phyloP scores from a whole-genome alignment of 2,888 invertebrate genomes.

The Rhingia campestris region DNA sequence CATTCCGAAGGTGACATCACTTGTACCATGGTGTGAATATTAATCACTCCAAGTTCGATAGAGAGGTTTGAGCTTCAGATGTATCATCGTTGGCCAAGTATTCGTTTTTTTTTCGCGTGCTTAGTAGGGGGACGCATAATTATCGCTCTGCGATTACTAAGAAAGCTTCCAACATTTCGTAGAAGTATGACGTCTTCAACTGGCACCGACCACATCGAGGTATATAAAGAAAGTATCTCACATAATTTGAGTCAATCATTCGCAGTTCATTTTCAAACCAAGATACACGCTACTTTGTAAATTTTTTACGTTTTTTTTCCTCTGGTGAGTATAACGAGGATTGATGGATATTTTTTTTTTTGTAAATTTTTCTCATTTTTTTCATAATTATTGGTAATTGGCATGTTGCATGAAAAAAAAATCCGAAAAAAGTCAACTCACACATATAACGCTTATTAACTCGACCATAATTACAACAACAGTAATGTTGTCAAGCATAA shows the following conservation, averaged over 20 bases:
- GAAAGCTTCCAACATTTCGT: slow-evolving; percentile 50
- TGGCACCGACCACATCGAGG: not conserved
- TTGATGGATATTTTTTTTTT: slow-evolving; percentile 10
- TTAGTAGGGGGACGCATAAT: slow-evolving; percentile 20
- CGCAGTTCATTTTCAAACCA: slow-evolving; percentile 39
- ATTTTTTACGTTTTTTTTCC: slow-evolving; percentile 13
- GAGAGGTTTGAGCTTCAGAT: slow-evolving; percentile 19
- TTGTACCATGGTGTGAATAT: slow-evolving; percentile 35
- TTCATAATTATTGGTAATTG: slow-evolving; percentile 44
- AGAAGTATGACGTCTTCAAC: slow-evolving; percentile 4
- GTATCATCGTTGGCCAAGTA: slow-evolving; percentile 35
- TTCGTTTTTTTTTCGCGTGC: not conserved
- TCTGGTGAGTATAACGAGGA: slow-evolving; percentile 49
- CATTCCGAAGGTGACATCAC: slow-evolving; percentile 68
- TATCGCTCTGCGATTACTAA: slow-evolving; percentile 31
- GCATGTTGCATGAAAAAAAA: slow-evolving; percentile 38
- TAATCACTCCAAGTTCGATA: slow-evolving; percentile 38
- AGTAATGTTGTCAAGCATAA: slow-evolving; percentile 65
- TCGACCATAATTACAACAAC: slow-evolving; percentile 58
- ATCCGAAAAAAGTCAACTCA: slow-evolving; percentile 6
- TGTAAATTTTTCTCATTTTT: slow-evolving; percentile 19
- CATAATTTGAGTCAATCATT: slow-evolving; percentile 52
- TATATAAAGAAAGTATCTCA: slow-evolving; percentile 57
- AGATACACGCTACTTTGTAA: slow-evolving; percentile 17
- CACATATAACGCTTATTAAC: slow-evolving; percentile 51